phyloP scores from a whole-genome alignment of 2,113 vertebrate species.

The Phrynosoma blainvillii region DNA sequence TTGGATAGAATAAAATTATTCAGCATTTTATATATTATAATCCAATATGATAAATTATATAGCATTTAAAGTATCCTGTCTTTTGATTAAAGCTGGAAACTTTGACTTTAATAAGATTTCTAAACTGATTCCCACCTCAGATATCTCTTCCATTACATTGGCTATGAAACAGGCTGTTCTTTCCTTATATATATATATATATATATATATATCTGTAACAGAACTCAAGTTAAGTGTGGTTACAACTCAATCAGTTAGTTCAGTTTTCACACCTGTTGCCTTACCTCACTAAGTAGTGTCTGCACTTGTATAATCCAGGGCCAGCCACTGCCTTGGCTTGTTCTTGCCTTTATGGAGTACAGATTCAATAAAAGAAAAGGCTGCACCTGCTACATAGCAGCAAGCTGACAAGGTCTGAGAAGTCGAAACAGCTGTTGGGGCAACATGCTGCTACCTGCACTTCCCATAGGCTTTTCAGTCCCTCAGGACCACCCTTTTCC shows the following conservation, averaged over 20 bases:
- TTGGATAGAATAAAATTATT: slow-evolving; percentile 10
- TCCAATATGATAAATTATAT: slow-evolving; percentile 18
- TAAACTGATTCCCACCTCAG: slow-evolving; percentile 24
- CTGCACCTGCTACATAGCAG: slow-evolving; percentile 83
- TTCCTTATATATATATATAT: slow-evolving; percentile 37
- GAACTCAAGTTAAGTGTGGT: slow-evolving; percentile 68
- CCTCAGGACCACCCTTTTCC: slow-evolving; percentile 72
- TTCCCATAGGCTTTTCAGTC: slow-evolving; percentile 73
- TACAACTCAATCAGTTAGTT: slow-evolving; percentile 58
- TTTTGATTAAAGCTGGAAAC: slow-evolving; percentile 16
- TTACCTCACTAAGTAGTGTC: slow-evolving; percentile 85
- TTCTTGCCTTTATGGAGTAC: slow-evolving; percentile 75
- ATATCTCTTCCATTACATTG: slow-evolving; percentile 49
- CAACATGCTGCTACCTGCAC: slow-evolving; percentile 82
- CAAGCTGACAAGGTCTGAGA: slow-evolving; percentile 77
- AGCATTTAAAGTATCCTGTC: slow-evolving; percentile 25
- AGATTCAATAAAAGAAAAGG: slow-evolving; percentile 76
- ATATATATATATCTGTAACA: slow-evolving; percentile 56
- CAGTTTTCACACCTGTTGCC: slow-evolving; percentile 80
- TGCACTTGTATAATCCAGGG: slow-evolving; percentile 81
- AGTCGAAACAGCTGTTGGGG: slow-evolving; percentile 79
- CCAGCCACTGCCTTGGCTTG: slow-evolving; percentile 80
- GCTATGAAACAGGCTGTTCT: slow-evolving; percentile 48
- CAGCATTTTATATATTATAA: slow-evolving; percentile 5
- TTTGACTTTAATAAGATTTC: slow-evolving; percentile 26